Conservation (phyloP, 2,113 vertebrate species). For the Nanorana parkeri region DNA sequence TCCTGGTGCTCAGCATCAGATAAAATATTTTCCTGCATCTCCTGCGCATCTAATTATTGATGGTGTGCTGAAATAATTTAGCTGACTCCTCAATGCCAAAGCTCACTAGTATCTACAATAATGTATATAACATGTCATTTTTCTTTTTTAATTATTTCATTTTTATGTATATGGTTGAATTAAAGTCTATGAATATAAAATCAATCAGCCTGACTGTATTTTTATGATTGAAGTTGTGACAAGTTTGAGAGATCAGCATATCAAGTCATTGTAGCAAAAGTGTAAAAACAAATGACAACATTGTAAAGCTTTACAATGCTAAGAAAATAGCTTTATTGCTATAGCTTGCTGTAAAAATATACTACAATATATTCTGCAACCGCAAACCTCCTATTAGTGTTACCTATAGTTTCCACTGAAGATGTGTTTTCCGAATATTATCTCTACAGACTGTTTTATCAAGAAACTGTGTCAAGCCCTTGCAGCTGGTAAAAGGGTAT, state of each 20-base stretch:
- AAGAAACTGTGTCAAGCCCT: conserved; percentile 27
- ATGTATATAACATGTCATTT: not conserved
- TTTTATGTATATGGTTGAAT: not conserved
- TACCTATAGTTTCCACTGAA: conserved; percentile 25
- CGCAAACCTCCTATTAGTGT: conserved; percentile 18
- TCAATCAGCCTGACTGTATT: not conserved
- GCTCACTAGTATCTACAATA: no score
- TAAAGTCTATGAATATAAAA: conserved; percentile 1
- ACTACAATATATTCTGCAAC: not conserved
- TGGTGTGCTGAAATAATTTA: no score
- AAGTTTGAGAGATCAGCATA: not conserved
- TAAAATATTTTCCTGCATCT: no score
- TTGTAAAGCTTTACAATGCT: not conserved
- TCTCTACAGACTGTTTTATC: conserved; percentile 17
- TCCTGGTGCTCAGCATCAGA: no score
- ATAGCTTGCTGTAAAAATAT: conserved; percentile 7
- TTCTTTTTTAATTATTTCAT: not conserved
- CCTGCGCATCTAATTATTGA: no score
- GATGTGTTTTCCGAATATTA: conserved; percentile 24
- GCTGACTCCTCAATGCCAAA: no score
- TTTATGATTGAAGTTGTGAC: conserved; percentile 19
- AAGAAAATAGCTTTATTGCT: not conserved
- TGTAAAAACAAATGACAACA: conserved; percentile 22
- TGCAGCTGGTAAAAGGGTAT: conserved; percentile 28
- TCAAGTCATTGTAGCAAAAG: not conserved